phyloP scores from a whole-genome alignment of 1,140 invertebrate genomes.

The Macrotrachela quadricornifera region DNA sequence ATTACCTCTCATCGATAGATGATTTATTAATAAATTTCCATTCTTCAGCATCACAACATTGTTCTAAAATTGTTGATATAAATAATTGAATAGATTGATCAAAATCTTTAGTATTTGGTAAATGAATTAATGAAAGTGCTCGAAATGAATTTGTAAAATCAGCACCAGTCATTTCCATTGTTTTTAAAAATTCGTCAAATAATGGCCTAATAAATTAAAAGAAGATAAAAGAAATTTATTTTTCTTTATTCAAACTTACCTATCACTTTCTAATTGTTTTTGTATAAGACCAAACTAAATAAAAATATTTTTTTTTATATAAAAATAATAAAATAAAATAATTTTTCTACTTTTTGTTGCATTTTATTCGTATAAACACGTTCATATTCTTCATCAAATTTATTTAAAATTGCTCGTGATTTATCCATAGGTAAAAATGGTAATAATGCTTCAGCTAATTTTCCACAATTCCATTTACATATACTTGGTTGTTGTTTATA shows the following conservation, averaged over 20 bases:
- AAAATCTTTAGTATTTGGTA: slow-evolving; percentile 15
- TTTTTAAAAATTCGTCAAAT: slow-evolving; percentile 35
- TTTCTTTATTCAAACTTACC: slow-evolving; percentile 12
- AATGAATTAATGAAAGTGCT: slow-evolving; percentile 34
- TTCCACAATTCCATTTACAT: slow-evolving; percentile 40
- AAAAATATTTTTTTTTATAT: slow-evolving; percentile 4
- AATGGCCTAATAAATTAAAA: slow-evolving; percentile 18
- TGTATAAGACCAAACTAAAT: slow-evolving; percentile 20
- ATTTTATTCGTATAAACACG: slow-evolving; percentile 15
- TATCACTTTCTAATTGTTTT: slow-evolving; percentile 14
- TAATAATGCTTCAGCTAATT: slow-evolving; percentile 32
- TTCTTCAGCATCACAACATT: slow-evolving; percentile 26
- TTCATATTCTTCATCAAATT: slow-evolving; percentile 13
- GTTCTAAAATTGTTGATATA: slow-evolving; percentile 19
- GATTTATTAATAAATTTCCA: slow-evolving; percentile 15
- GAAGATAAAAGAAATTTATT: slow-evolving; percentile 15
- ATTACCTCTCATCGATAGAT: slow-evolving; percentile 20
- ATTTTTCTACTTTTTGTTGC: slow-evolving; percentile 15
- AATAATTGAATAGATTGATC: slow-evolving; percentile 11
- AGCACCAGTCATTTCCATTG: slow-evolving; percentile 39
- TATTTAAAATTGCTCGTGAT: slow-evolving; percentile 9
- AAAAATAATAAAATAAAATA: not conserved
- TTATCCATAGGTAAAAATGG: not conserved
- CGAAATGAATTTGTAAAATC: slow-evolving; percentile 44
- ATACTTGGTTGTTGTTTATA: slow-evolving; percentile 32